Conservation (phyloP, 2,113 vertebrate genomes). For the Micronisus gabar region DNA sequence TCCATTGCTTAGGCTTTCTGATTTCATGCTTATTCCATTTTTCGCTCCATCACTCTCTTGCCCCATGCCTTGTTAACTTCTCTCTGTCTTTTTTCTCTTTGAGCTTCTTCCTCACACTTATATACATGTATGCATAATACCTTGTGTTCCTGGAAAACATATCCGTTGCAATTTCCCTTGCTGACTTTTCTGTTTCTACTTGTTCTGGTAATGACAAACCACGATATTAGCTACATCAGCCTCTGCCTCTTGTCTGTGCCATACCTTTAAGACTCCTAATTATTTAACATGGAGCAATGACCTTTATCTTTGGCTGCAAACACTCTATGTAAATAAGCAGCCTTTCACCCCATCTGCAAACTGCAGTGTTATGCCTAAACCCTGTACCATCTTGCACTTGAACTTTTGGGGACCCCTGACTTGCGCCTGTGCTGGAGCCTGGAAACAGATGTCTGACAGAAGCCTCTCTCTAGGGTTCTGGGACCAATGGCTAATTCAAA, state of each 20-base stretch:
- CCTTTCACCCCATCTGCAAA: neutral
- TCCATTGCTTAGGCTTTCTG: neutral
- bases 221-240: neutral
- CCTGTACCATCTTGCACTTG: neutral
- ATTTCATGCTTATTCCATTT: neutral
- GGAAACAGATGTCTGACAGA: neutral
- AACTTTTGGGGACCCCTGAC: neutral
- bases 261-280: neutral
- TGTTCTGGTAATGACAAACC: neutral
- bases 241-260: neutral
- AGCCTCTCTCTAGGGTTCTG: neutral
- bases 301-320: neutral
- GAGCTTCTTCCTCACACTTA: neutral
- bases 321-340: neutral
- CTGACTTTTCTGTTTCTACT: neutral
- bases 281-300: neutral
- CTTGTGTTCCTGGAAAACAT: neutral
- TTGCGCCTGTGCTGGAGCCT: neutral
- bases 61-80: neutral
- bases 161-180: neutral
- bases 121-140: neutral
- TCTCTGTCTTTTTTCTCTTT: neutral
- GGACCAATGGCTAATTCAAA: neutral
- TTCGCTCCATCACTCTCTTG: accelerated
- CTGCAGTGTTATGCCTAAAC: neutral